A percentile compares a stretch with the other conserved stretches of the same genome.
Conservation (phyloP, 2,113 vertebrate genomes). For the Fregata magnificens region DNA sequence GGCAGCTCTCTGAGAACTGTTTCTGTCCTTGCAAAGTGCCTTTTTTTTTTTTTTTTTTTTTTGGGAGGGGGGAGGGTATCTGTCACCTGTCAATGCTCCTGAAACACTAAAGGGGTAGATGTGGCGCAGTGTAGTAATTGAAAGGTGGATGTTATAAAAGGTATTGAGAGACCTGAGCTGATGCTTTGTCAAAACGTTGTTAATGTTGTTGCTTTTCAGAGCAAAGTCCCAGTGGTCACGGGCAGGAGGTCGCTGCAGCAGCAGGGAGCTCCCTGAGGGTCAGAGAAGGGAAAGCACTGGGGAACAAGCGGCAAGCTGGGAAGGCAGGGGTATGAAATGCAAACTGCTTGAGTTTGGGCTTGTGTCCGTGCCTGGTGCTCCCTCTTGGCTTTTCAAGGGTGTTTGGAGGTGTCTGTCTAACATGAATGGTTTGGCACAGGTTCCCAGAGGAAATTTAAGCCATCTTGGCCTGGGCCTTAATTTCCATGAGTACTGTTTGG, state of each 20-base stretch:
- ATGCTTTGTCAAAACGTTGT: not conserved
- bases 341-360: not conserved
- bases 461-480: not conserved
- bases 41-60: not conserved
- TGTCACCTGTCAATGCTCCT: not conserved
- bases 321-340: not conserved
- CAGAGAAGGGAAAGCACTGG: fast-evolving
- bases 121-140: not conserved
- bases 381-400: not conserved
- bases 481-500: not conserved
- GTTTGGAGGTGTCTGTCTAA: not conserved
- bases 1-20: not conserved
- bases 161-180: not conserved
- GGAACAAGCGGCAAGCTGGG: not conserved
- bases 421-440: not conserved
- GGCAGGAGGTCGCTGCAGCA: not conserved
- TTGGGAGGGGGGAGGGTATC: too few relatives aligned
- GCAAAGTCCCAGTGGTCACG: not conserved
- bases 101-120: not conserved
- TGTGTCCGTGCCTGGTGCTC: not conserved
- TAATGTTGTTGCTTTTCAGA: not conserved
- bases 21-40: not conserved
- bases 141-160: not conserved
- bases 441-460: not conserved
- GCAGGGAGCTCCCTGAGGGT: not conserved